Evolutionary conservation across 2,888 invertebrate species (phyloP).

Genomic region (Caenorhabditis sp.): DNA sequence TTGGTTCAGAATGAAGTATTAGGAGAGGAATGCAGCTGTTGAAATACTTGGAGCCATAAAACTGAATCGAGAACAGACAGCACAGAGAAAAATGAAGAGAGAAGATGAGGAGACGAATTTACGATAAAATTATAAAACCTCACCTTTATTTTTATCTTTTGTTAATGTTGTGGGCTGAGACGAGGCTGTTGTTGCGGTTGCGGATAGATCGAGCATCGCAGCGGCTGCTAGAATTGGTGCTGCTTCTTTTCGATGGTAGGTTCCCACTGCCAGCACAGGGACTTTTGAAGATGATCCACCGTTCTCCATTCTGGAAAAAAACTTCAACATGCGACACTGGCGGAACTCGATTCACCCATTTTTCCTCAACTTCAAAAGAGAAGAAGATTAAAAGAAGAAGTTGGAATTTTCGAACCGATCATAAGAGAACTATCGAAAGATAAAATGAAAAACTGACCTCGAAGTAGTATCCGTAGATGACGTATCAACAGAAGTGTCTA

Average conservation of each 20-base stretch:
- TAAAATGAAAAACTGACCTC: constrained; percentile 13
- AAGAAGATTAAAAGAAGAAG: no score
- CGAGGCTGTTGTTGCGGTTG: constrained; percentile 4
- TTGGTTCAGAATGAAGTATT: neutral
- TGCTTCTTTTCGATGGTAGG: constrained; percentile 64
- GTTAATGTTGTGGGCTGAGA: constrained; percentile 7
- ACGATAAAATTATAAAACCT: neutral
- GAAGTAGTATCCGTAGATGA: constrained; percentile 56
- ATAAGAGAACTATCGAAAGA: no score
- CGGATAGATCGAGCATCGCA: constrained; percentile 40
- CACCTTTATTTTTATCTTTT: constrained; percentile 48
- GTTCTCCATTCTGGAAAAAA: constrained; percentile 52
- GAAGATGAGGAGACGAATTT: neutral
- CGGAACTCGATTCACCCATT: no score
- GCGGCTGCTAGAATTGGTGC: constrained; percentile 64
- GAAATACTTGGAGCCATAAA: neutral
- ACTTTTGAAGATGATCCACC: constrained; percentile 32
- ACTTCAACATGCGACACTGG: neutral
- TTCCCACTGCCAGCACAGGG: constrained; percentile 60
- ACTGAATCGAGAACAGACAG: neutral
- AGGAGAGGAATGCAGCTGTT: neutral
- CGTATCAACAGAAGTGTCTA: constrained; percentile 26
- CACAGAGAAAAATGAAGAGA: neutral
- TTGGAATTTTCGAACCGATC: no score
- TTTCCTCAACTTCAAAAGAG: no score